Evolutionary conservation across 2,888 invertebrate genomes (phyloP).

Genomic region (Holacanthella duospinosa): DNA sequence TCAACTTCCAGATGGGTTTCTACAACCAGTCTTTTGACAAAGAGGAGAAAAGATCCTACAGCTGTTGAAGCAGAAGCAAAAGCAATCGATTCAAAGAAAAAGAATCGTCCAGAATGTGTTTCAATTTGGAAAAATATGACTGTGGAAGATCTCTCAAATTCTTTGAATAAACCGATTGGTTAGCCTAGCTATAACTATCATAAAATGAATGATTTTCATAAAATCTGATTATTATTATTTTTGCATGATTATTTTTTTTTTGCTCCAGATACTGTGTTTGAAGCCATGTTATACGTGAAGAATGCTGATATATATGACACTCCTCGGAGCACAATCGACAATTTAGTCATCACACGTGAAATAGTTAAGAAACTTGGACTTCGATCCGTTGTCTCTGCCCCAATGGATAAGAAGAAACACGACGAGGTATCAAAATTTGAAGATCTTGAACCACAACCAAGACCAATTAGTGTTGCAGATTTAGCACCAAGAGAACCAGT

Average conservation of each 20-base stretch:
- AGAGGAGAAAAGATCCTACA: neutral
- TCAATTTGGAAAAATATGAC: constrained; percentile 74
- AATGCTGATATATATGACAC: constrained; percentile 50
- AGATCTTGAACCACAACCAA: constrained; percentile 40
- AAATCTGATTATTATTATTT: too few species aligned
- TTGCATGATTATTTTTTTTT: too few species aligned
- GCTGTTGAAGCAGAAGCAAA: neutral
- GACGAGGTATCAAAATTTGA: constrained; percentile 40
- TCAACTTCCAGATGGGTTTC: neutral
- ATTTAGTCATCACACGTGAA: constrained; percentile 55
- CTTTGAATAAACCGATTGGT: constrained; percentile 55
- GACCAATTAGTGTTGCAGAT: constrained; percentile 43
- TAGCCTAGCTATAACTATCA: too few species aligned
- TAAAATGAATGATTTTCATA: too few species aligned
- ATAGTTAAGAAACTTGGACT: constrained; percentile 58
- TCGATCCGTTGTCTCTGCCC: constrained; percentile 50
- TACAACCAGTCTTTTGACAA: neutral
- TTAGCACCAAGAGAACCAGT: constrained; percentile 75
- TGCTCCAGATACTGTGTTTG: constrained; percentile 56
- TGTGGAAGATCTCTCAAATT: constrained; percentile 58
- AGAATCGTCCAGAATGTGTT: constrained; percentile 44
- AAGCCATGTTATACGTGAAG: constrained; percentile 56
- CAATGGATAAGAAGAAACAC: constrained; percentile 34
- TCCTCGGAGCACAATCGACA: constrained; percentile 51
- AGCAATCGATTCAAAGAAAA: constrained; percentile 6